Base-by-base conservation (phyloP, 2,113 vertebrate species). In the Otus sunia region DNA sequence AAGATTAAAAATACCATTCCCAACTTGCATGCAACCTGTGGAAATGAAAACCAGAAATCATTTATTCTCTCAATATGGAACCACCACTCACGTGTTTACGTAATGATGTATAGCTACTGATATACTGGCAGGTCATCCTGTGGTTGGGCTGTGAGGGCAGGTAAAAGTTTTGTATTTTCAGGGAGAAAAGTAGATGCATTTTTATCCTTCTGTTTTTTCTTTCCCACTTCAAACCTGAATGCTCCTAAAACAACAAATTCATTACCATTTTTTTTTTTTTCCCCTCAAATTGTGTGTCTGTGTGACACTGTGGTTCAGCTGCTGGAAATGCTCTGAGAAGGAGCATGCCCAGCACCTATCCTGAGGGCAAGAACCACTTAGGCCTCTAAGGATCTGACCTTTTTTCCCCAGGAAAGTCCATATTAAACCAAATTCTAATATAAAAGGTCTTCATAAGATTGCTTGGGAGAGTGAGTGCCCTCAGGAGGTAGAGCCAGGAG, bases 1-100 rank as follows among this genome's bases (percentile, higher is more conserved):
- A 91, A 64, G 69, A 95, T 82, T 79, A 90, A 97, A 96, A 96
- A 62, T 76, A 93, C 34, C 23, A 79, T 74, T 94, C 52, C 39
- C 25, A 88, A 69, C n/a, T 86, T 68, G 58, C 84, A 92, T 29
- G 73, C 69, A 94, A 92, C 78, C 88, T 77, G 60, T 91, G 78
- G 74, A 95, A 97, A 94, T 56, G 68, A 84, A 96, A 96, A 64
- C 22, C 71, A 95, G 88, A 90, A 86, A 74, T 84, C 29, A 60
- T 75, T 94, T 84, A 29, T 85, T 85, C 63, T 85, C 66, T 86
- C 88, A 93, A 85, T 21, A 73, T 14, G 56, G 87, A 93, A 79
- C 39, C 47, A 41, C 56, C 84, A 60, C 45, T 83, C 3, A 56
- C 1, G 8, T 10, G 8, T 87, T 91, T 63, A 53, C 2, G 2